These are phyloP conservation scores for Xiphophorus couchianus DNA, from an alignment of 2,113 vertebrate species.

Conservation along the genomic window DNA sequence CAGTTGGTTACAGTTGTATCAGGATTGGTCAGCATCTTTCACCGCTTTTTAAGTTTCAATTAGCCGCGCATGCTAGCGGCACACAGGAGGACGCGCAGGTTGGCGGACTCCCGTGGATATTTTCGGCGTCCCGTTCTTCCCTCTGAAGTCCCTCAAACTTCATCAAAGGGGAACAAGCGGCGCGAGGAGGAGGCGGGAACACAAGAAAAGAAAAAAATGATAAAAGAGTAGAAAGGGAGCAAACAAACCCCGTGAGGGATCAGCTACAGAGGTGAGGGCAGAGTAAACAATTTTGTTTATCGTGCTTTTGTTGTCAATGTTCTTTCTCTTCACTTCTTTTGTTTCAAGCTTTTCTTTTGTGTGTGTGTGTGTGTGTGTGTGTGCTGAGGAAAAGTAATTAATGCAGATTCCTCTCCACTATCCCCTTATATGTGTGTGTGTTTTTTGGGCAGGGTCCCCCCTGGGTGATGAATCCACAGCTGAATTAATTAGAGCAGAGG, in stretches of 20 bases:
- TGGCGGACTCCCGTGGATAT: conserved; percentile 75
- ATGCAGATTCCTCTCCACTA: conserved; percentile 62
- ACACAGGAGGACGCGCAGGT: conserved; percentile 21
- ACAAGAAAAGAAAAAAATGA: conserved; percentile 14
- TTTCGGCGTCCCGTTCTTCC: conserved; percentile 64
- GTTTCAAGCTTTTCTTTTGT: conserved; percentile 44
- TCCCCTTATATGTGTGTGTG: conserved; percentile 2
- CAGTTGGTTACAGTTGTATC: background rate
- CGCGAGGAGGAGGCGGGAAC: conserved; percentile 51
- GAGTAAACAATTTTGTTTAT: conserved; percentile 77
- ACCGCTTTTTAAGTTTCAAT: conserved; percentile 51
- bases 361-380: background rate
- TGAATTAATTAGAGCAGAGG: conserved; percentile 70
- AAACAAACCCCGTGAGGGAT: conserved; percentile 52
- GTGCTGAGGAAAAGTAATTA: conserved; percentile 61
- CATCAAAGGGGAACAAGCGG: conserved; percentile 75
- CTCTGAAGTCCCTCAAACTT: conserved; percentile 73
- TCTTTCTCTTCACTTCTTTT: conserved; percentile 70
- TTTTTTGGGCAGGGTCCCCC: conserved; percentile 65
- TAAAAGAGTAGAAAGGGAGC: conserved; percentile 6
- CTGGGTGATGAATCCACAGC: conserved; percentile 71
- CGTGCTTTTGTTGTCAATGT: conserved; percentile 55
- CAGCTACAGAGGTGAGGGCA: conserved; percentile 70
- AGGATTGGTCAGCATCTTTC: conserved; percentile 46
- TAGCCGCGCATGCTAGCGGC: conserved; percentile 31